Conservation (phyloP, 1,140 invertebrate genomes). For the Drosophila orosa region DNA sequence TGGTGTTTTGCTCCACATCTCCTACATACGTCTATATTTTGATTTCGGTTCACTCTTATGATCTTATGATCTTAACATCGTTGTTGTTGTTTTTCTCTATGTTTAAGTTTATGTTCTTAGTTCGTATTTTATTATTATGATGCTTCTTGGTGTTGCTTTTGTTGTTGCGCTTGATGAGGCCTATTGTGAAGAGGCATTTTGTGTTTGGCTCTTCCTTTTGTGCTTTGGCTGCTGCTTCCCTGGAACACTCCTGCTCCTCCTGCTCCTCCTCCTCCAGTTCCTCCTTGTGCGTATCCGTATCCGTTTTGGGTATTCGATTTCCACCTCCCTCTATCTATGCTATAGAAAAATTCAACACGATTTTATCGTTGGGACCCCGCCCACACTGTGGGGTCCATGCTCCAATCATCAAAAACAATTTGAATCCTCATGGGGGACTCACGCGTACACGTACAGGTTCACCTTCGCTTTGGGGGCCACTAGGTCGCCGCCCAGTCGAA, state of each 20-base stretch:
- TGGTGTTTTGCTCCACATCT: conserved; percentile 22
- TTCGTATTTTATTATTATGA: background rate
- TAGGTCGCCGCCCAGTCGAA: conserved; percentile 43
- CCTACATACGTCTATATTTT: conserved; percentile 29
- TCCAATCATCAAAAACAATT: conserved; percentile 18
- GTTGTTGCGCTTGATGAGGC: conserved; percentile 24
- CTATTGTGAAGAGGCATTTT: conserved; percentile 16
- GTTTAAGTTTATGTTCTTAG: background rate
- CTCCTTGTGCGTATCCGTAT: conserved; percentile 12
- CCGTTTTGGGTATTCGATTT: conserved; percentile 15
- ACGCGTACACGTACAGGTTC: conserved; percentile 17
- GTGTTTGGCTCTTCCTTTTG: conserved; percentile 2
- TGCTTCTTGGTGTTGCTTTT: conserved; percentile 26
- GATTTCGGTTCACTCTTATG: conserved; percentile 36
- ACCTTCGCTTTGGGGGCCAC: conserved; percentile 42
- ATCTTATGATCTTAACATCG: conserved; percentile 35
- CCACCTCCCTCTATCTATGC: conserved; percentile 22
- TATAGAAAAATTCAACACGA: conserved; percentile 49
- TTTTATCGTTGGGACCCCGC: conserved; percentile 10
- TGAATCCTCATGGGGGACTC: conserved; percentile 17
- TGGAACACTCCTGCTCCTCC: background rate
- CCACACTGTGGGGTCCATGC: background rate
- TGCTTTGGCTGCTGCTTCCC: conserved; percentile 20
- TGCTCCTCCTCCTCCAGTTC: background rate
- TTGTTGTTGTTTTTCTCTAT: conserved; percentile 15